phyloP scores from a whole-genome alignment of 2,797 vertebrate species.

The Chloroceryle amazona region DNA sequence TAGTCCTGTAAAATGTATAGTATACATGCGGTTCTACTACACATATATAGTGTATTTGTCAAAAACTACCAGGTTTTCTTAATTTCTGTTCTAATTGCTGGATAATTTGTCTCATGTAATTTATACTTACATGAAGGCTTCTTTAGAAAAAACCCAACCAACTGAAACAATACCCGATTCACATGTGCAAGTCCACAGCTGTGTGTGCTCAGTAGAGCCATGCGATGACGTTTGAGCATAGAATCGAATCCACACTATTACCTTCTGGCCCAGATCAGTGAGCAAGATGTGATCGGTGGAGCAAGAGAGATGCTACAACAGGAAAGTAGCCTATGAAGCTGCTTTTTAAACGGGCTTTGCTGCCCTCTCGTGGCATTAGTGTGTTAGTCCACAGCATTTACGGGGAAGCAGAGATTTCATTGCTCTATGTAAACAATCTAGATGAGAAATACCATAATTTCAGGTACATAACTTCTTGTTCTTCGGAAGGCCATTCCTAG shows the following conservation, averaged over 20 bases:
- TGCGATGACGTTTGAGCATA: not conserved
- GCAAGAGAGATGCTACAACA: not conserved
- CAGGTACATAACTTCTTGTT: not conserved
- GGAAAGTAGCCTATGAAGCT: not conserved
- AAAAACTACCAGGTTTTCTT: not conserved
- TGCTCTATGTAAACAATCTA: not conserved
- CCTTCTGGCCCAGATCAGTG: not conserved
- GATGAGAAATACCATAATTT: not conserved
- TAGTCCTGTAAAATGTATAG: not conserved
- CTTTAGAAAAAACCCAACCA: not conserved
- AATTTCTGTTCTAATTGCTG: not conserved
- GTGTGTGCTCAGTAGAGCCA: not conserved
- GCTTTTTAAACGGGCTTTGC: conserved; percentile 3
- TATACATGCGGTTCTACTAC: not conserved
- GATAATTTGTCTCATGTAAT: not conserved
- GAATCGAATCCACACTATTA: not conserved
- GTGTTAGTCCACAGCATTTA: not conserved
- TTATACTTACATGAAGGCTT: not conserved
- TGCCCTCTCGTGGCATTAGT: conserved; percentile 36
- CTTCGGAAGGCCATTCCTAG: not conserved
- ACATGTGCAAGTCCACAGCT: not conserved
- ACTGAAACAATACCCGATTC: not conserved
- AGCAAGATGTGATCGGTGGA: not conserved
- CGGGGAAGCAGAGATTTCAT: not conserved
- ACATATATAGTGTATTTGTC: not conserved